Evolutionary conservation across 2,888 invertebrate genomes (phyloP), one percentile per base, ranked within the genome.

Genomic region (Eilema griseolum): DNA sequence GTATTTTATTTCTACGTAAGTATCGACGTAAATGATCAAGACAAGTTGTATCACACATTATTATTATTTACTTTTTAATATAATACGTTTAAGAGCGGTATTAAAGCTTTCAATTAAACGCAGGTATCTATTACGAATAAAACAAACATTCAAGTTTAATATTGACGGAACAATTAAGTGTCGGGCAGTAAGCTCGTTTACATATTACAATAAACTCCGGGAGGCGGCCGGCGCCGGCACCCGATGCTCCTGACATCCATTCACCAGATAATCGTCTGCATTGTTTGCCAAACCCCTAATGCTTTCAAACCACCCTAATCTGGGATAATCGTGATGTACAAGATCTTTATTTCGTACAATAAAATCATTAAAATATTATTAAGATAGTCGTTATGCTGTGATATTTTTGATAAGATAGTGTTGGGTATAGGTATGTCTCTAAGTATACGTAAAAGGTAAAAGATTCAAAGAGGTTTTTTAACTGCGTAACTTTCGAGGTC

Each of bases 191-290:
- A 85, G 83, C 86, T 89, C 89, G 90, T 90, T 90, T 90, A 89
- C 90, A 91, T 90, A 91, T 90, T 88, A 92, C 89, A 90, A 89
- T 91, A 90, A 65, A 90, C 88, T 88, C 85, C 79, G 71, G 75
- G 65, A 69, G 75, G 69, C 66, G 61, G 57, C 66, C 46, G 61
- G 46, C 64, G 85, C 74, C 66, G 66, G 66, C 59, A 60, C 59
- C 80, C 85, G 86, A 86, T 92, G 92, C 79, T 83, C 85, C 86
- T 91, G 92, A 93, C 92, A 92, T 88, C 85, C 88, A 90, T 90
- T 92, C 90, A 88, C 86, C 81, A 89, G 90, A 91, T 92, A 93
- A 93, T 92, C 91, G 89, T 86, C 80, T 82, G 86, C 88, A 91
- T 93, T 93, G 92, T 93, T 91, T 89, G 84, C 85, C 83, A 79